Conservation (phyloP, 2,888 invertebrate genomes). For the Villa cingulata region DNA sequence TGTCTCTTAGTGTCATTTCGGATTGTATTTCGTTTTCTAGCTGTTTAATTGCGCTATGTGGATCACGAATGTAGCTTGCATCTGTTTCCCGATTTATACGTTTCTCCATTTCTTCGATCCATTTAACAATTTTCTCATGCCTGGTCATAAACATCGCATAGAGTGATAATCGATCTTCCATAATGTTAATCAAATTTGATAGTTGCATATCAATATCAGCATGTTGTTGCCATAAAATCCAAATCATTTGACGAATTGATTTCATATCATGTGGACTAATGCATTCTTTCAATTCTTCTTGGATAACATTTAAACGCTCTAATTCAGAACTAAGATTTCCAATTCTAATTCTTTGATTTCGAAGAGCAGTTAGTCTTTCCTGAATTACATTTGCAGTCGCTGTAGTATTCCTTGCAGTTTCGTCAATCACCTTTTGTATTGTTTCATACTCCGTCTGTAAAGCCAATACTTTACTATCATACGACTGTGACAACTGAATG, state of each 20-base stretch:
- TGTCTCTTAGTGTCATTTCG: conserved; percentile 60
- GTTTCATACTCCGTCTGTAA: conserved; percentile 50
- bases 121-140: conserved; percentile 48
- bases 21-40: conserved; percentile 61
- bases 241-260: conserved; percentile 59
- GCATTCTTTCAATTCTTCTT: conserved; percentile 73
- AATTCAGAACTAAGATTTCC: conserved; percentile 41
- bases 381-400: conserved; percentile 48
- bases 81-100: conserved; percentile 47
- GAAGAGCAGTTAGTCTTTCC: conserved; percentile 48
- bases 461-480: conserved; percentile 46
- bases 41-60: conserved; percentile 56
- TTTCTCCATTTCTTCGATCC: conserved; percentile 56
- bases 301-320: conserved; percentile 56
- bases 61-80: conserved; percentile 45
- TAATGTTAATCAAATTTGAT: conserved; percentile 51
- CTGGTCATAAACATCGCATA: conserved; percentile 57
- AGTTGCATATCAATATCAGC: conserved; percentile 69
- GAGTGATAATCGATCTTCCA: conserved; percentile 60
- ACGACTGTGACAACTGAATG: conserved; percentile 45
- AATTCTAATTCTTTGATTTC: conserved; percentile 43
- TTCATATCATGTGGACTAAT: conserved; percentile 74
- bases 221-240: conserved; percentile 67
- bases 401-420: conserved; percentile 42
- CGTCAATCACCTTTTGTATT: conserved; percentile 46